Base-by-base conservation (phyloP, 2,113 vertebrate species). In the Sciurus niger region DNA sequence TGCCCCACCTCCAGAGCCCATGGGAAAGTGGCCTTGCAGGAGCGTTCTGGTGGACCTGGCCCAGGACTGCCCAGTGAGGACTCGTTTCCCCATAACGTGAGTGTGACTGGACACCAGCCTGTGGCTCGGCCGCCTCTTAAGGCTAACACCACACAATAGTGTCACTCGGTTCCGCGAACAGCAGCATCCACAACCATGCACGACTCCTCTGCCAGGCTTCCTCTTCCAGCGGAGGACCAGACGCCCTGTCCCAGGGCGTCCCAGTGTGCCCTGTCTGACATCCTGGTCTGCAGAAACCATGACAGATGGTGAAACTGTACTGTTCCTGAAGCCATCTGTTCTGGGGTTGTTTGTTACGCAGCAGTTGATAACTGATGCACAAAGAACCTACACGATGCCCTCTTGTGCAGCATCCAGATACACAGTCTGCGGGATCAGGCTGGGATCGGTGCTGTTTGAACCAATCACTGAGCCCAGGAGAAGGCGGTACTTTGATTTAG, bases 11-110 rank as follows among this genome's bases (percentile, higher is more conserved):
- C 97, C 94, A 53, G 91, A 82, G 77, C 34, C 70, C 60, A 30
- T 63, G 76, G 3, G 16, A 95, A 98, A 97, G 97, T 98, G 95
- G 97, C 95, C 96, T 97, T 97, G 79, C 32, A 93, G 94, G 68
- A 95, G 40, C 16, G 43, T 87, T 88, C 97, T 97, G 84, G 78
- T 58, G 1, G 1, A 7, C 76, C 82, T 90, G 76, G 67, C 46
- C 40, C 28, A 58, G 84, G 80, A 84, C 85, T 95, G 32, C 28
- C 89, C 95, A 63, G 5, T 25, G 0, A 7, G 78, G 60, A 73
- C 65, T 96, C 88, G 95, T 94, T 97, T 96, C 94, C 89, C 17
- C 28, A 18, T 13, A n/a, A 0, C 0, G 0, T 8, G 43, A 63
- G 2, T 34, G 48, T 68, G 13, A 73, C 37, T 7, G 28, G 43